Base-by-base conservation (phyloP, 2,113 vertebrate species). In the Sturnira hondurensis region DNA sequence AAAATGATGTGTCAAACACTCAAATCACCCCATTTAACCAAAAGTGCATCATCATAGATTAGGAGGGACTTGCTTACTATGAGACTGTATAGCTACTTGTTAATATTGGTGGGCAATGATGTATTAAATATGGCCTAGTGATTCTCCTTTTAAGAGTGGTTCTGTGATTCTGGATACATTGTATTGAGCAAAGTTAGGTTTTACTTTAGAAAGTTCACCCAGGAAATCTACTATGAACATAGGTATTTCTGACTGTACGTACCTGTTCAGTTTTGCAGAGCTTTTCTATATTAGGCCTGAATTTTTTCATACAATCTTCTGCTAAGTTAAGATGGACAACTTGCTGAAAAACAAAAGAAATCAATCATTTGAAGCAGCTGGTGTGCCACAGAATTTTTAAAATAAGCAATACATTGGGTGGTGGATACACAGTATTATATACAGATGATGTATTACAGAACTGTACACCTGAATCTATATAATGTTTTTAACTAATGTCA, bases 201-300 rank as follows among this genome's bases (percentile, higher is more conserved):
- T 38, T 70, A 83, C 58, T 36, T 93, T 70, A 89, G 63, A 82
- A 81, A 93, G 45, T 70, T 56, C 16, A 78, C 28, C 88, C n/a
- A 10, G 2, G 26, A 96, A 83, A 50, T 88, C 43, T 71, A 89
- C 54, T 26, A 65, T 28, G 7, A 73, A 93, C 3, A n/a, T 5
- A 91, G 10, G 24, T 38, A 61, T 86, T 97, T 86, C 65, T 78
- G 43, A 82, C 20, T 91, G 11, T 70, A 97, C 97, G n/a, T 98
- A 99, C 99, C 99, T 99, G 99, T 94, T 99, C 99, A 65, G 99
- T 98, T 99, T 99, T 99, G 98, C 99, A 99, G 85, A 99, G 99
- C 97, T 99, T 99, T 98, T 99, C 99, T 97, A 99, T 98, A 7
- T 99, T 99, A 95, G 98, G 97, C 76, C 99, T 98, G 93, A 99